Evolutionary conservation across 2,888 invertebrate genomes (phyloP).

Genomic region (Yponomeuta plumbellus): DNA sequence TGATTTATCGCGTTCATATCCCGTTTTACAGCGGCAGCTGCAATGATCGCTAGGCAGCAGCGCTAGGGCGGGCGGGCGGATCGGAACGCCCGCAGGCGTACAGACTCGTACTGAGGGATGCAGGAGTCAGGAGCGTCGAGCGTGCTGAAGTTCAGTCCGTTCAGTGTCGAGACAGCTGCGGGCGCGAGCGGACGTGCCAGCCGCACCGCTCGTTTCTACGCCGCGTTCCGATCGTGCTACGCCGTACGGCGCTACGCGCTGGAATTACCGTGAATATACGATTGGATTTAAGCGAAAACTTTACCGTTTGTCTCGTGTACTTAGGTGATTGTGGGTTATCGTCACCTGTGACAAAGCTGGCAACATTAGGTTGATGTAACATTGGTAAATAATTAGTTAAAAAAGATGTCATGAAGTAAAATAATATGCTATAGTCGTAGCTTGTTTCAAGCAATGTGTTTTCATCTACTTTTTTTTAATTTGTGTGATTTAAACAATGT

Average conservation of each 20-base stretch:
- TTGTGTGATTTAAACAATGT: too few relatives aligned
- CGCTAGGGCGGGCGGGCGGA: too few relatives aligned
- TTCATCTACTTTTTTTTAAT: too few relatives aligned
- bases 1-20: too few relatives aligned
- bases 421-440: too few relatives aligned
- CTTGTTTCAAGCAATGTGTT: too few relatives aligned
- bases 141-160: conserved; percentile 38
- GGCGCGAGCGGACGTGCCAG: conserved; percentile 25
- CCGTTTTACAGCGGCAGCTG: too few relatives aligned
- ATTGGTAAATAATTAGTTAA: too few relatives aligned
- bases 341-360: neutral
- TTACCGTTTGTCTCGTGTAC: neutral
- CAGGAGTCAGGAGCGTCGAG: conserved; percentile 9
- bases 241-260: conserved; percentile 11
- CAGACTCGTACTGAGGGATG: conserved; percentile 2
- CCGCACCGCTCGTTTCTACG: conserved; percentile 39
- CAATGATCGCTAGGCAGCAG: too few relatives aligned
- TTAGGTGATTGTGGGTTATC: neutral
- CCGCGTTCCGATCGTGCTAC: conserved; percentile 17
- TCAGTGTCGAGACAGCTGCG: conserved; percentile 59
- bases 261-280: neutral
- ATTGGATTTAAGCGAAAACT: neutral
- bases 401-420: too few relatives aligned
- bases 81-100: too few relatives aligned
- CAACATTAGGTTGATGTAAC: neutral